Percentiles rank a stretch among this genome's conserved stretches.
These are phyloP conservation scores for Lasiurus borealis DNA, from an alignment of 2,113 vertebrate genomes.

Conservation along the genomic window DNA sequence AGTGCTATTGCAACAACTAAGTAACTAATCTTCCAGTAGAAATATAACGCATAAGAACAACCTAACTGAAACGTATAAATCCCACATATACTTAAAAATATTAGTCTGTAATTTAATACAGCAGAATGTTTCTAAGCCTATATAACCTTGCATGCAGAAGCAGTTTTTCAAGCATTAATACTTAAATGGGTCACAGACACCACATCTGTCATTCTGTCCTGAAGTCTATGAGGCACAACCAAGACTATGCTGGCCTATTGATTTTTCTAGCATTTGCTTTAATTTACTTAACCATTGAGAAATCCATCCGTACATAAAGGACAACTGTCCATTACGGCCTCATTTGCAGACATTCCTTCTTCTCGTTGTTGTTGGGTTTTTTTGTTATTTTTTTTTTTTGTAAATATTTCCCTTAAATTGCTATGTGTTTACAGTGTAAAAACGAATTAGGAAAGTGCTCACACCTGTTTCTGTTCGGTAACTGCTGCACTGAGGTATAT, in stretches of 20 bases:
- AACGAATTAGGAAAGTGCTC: conserved; percentile 94
- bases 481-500: conserved; percentile 90
- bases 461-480: conserved; percentile 97
- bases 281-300: conserved; percentile 94
- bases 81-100: conserved; percentile 88
- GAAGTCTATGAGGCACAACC: conserved; percentile 94
- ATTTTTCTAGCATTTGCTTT: conserved; percentile 94
- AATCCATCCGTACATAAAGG: conserved; percentile 94
- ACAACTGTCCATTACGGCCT: conserved; percentile 93
- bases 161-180: conserved; percentile 92
- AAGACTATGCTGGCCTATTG: conserved; percentile 92
- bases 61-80: conserved; percentile 88
- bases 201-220: conserved; percentile 95
- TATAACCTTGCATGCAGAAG: conserved; percentile 89
- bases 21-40: conserved; percentile 87
- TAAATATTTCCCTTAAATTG: conserved; percentile 89
- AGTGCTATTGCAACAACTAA: conserved; percentile 73
- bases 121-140: conserved; percentile 89
- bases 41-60: conserved; percentile 81
- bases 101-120: conserved; percentile 90
- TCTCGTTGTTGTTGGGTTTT: background rate
- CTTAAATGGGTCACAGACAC: conserved; percentile 93
- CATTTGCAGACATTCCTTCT: conserved; percentile 89
- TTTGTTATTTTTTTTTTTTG: conserved; percentile 74
- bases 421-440: conserved; percentile 91